Evolutionary conservation across 2,888 invertebrate species (phyloP), one percentile per base, ranked within the genome.

Genomic region (Tetragonisca angustula): DNA sequence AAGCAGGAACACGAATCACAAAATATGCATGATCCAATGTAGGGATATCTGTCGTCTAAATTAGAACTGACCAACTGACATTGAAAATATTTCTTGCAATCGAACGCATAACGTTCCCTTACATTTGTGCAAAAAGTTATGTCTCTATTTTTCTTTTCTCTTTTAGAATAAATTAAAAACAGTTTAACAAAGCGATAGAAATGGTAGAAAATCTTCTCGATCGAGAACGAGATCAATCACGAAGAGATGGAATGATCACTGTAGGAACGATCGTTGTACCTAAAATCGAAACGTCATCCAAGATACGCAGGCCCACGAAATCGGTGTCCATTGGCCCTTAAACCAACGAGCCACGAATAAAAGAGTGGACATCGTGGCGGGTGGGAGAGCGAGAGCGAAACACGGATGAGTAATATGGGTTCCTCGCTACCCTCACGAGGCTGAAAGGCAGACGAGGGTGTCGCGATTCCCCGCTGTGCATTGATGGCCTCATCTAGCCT

Each of bases 341-440:
- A 88, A 80, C 74, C 85, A 75, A 72, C 74, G 82, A 81, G 61
- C 68, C 79, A 56, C 43, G 52, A 88, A 82, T 64, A 79, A 84
- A 81, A 83, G 84, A 84, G 56, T 73, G 72, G 84, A 59, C 71
- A 71, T 32, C 21, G n/a, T 49, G 43, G 71, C 74, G 83, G 87
- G 71, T 59, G 80, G 75, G 75, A 84, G 84, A 85, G 83, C 83
- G 88, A 86, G 80, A 90, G 92, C 91, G 91, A 93, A 92, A 93
- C 92, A 92, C 90, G 92, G 93, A 94, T 94, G 94, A 94, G 93
- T 94, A 94, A 94, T 94, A 94, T 93, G 91, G 92, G 91, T 91
- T 91, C 90, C 89, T 85, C 84, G 86, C 87, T 87, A 87, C 82
- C 82, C 87, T 88, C 89, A 84, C 88, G 85, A 87, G 84, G 78